These are phyloP conservation scores for Agrotis exclamationis DNA, from an alignment of 2,888 invertebrate species.

Conservation along the genomic window DNA sequence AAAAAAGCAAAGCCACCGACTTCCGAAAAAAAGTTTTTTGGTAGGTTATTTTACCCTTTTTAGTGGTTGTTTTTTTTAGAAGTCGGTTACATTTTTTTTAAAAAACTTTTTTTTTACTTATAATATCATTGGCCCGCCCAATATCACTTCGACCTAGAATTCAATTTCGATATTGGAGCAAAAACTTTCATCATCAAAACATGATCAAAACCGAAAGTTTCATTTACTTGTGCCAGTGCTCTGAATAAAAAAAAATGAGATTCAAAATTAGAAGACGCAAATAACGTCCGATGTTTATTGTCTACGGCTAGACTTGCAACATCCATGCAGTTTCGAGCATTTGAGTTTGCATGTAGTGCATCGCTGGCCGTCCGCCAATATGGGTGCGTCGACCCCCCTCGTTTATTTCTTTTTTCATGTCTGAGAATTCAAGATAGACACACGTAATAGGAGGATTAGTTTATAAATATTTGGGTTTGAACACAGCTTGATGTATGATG, in stretches of 20 bases:
- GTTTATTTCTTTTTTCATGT: conserved; percentile 68
- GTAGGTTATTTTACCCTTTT: no score
- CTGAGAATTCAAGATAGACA: conserved; percentile 67
- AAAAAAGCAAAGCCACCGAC: no score
- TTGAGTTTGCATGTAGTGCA: conserved; percentile 70
- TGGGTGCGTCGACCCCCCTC: conserved; percentile 76
- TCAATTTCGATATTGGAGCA: background rate
- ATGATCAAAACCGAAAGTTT: conserved; percentile 3
- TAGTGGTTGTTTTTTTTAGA: no score
- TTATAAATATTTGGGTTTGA: conserved; percentile 53
- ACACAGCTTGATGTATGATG: conserved; percentile 40
- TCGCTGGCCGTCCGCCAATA: conserved; percentile 78
- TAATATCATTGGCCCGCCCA: no score
- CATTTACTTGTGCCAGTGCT: background rate
- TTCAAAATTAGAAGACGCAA: conserved; percentile 61
- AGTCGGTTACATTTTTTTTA: no score
- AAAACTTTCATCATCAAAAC: background rate
- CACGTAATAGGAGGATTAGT: conserved; percentile 56
- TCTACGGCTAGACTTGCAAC: conserved; percentile 72
- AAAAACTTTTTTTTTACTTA: no score
- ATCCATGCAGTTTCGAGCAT: conserved; percentile 69
- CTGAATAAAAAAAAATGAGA: conserved; percentile 36
- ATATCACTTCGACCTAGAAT: no score
- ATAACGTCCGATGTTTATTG: conserved; percentile 65
- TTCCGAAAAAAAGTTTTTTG: no score